Evolutionary conservation across 2,113 vertebrate species (phyloP).

Genomic region (Tonatia bakeri): DNA sequence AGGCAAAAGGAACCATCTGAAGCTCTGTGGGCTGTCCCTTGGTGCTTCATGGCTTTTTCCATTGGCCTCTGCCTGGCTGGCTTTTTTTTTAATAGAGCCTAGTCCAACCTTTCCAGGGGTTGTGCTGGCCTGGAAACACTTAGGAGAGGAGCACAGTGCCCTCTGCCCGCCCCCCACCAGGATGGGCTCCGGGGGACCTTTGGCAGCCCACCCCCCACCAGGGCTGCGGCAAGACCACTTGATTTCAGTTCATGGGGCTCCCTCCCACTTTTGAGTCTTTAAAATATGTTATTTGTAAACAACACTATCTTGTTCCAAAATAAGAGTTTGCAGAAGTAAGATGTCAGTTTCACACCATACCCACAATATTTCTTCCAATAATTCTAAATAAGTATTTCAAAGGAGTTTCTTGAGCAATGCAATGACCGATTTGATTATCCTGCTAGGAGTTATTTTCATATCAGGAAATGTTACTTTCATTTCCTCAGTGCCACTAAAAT

Average conservation of each 20-base stretch:
- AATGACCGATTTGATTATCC: background rate
- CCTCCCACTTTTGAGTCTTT: background rate
- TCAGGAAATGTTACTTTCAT: background rate
- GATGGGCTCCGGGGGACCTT: rapidly evolving
- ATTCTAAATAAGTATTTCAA: background rate
- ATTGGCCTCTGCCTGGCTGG: background rate
- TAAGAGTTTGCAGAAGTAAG: background rate
- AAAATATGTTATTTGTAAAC: background rate
- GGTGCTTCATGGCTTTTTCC: background rate
- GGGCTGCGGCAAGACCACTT: background rate
- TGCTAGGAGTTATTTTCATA: background rate
- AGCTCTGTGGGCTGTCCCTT: rapidly evolving
- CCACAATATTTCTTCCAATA: background rate
- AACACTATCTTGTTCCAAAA: background rate
- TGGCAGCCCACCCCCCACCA: background rate
- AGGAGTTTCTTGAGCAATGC: background rate
- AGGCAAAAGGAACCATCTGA: background rate
- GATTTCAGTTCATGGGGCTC: background rate
- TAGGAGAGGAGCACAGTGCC: too few relatives aligned
- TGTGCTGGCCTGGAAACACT: background rate
- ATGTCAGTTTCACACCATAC: background rate
- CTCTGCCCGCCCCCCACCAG: background rate
- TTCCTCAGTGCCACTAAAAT: background rate
- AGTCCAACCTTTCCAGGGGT: background rate
- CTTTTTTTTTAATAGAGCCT: background rate